Conservation (phyloP, 2,113 vertebrate genomes). For the Cariama cristata region DNA sequence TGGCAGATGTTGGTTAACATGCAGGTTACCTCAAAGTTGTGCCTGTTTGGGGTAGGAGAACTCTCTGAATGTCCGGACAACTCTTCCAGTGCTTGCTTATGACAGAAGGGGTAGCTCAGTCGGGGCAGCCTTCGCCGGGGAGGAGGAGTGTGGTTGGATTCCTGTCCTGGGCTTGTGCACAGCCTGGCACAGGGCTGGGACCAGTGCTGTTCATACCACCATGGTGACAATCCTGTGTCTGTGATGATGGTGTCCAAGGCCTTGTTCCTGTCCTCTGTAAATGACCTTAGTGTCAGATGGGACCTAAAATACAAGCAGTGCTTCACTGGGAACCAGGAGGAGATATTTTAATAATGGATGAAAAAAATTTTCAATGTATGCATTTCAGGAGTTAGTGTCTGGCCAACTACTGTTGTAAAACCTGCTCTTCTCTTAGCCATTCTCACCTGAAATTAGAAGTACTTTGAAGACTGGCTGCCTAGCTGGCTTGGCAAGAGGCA, state of each 20-base stretch:
- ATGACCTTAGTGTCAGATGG: neutral
- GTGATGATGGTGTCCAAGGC: neutral
- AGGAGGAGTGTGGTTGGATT: neutral
- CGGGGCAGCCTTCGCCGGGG: neutral
- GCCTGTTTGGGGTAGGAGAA: neutral
- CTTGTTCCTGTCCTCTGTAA: neutral
- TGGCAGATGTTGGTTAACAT: neutral
- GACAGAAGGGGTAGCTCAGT: neutral
- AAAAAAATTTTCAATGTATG: neutral
- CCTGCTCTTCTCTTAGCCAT: neutral
- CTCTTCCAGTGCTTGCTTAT: neutral
- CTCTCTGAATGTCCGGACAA: neutral
- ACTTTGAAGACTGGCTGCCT: neutral
- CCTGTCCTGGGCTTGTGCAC: neutral
- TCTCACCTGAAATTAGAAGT: neutral
- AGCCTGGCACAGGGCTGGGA: neutral
- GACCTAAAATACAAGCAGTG: neutral
- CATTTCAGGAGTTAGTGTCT: neutral
- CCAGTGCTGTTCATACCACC: neutral
- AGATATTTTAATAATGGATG: neutral
- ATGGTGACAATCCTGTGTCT: fast-evolving
- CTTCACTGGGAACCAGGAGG: neutral
- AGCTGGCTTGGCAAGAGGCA: neutral
- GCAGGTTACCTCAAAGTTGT: neutral
- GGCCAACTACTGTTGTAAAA: neutral